Evolutionary conservation across 2,797 vertebrate genomes (phyloP).

Genomic region (Salarias fasciatus): DNA sequence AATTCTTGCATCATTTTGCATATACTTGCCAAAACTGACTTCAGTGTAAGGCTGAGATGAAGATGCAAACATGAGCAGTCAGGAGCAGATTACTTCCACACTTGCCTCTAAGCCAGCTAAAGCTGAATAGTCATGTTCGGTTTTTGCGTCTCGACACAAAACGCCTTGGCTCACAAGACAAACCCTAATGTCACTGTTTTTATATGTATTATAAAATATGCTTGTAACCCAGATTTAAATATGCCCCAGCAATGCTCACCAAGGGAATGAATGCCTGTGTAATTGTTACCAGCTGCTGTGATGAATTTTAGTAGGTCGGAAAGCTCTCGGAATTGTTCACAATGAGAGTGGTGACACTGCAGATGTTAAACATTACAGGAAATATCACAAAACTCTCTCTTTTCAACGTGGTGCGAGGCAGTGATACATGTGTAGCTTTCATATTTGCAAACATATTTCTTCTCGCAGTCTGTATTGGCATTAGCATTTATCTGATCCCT

Average conservation of each 20-base stretch:
- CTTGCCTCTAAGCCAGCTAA: background rate
- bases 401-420: constrained; percentile 4
- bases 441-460: background rate
- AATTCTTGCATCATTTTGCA: too few relatives aligned
- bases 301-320: constrained; percentile 8
- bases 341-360: background rate
- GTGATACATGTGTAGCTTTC: background rate
- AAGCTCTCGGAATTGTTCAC: constrained; percentile 13
- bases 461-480: background rate
- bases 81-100: too few relatives aligned
- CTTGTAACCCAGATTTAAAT: constrained; percentile 16
- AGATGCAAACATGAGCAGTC: too few relatives aligned
- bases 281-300: constrained; percentile 45
- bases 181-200: background rate
- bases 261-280: constrained; percentile 25
- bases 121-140: constrained; percentile 12
- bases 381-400: background rate
- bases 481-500: constrained; percentile 1
- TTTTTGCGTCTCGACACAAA: constrained; percentile 14
- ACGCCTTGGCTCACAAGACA: constrained; percentile 16
- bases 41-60: too few relatives aligned
- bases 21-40: too few relatives aligned
- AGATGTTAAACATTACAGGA: background rate
- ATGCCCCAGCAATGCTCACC: constrained; percentile 17
- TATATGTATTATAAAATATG: background rate